Evolutionary conservation across 1,140 invertebrate species (phyloP).

Genomic region (Eulimnadia texana): DNA sequence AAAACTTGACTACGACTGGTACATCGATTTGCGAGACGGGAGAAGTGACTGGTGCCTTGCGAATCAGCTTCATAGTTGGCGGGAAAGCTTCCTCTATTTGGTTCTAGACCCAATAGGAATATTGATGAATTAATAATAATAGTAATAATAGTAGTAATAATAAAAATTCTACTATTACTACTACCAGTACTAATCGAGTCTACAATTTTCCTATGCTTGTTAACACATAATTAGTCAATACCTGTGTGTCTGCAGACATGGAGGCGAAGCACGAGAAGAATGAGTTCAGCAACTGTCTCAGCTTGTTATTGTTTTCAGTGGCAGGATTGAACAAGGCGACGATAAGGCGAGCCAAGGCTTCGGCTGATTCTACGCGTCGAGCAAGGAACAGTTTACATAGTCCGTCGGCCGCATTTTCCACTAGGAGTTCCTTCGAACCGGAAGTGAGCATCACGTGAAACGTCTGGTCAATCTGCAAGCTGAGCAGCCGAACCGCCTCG

Average conservation of each 20-base stretch:
- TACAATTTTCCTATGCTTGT: too few relatives aligned
- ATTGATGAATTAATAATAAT: too few relatives aligned
- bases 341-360: background rate
- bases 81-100: slow-evolving; percentile 12
- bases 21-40: slow-evolving; percentile 10
- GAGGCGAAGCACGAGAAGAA: slow-evolving; percentile 10
- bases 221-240: background rate
- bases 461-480: background rate
- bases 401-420: slow-evolving; percentile 1
- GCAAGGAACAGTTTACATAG: slow-evolving; percentile 12
- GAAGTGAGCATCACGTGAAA: background rate
- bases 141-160: too few relatives aligned
- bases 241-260: background rate
- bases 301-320: background rate
- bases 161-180: too few relatives aligned
- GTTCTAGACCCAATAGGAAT: slow-evolving; percentile 1
- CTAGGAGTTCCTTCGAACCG: background rate
- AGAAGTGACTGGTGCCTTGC: slow-evolving; percentile 12
- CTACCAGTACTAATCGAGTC: too few relatives aligned
- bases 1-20: slow-evolving; percentile 2
- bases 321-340: slow-evolving; percentile 1
- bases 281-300: slow-evolving; percentile 5
- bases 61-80: slow-evolving; percentile 11
- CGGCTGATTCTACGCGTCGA: background rate
- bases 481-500: background rate